Percentiles rank a stretch among this genome's conserved stretches.
Conservation (phyloP, 2,113 vertebrate genomes). For the Urocolius indicus region DNA sequence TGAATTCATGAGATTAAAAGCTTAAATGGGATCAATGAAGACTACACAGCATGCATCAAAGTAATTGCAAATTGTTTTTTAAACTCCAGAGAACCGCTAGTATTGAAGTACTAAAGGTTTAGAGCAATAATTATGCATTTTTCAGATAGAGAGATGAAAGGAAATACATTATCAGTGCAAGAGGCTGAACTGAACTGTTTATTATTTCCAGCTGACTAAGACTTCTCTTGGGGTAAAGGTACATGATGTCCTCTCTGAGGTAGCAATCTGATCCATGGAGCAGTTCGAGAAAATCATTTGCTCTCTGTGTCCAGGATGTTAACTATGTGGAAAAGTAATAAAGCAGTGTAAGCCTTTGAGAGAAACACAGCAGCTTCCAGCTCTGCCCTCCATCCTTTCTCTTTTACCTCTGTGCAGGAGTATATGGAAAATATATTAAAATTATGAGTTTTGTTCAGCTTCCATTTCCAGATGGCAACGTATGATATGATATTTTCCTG, state of each 20-base stretch:
- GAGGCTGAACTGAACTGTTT: background rate
- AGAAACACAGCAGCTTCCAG: background rate
- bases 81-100: conserved; percentile 2
- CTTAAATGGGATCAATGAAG: conserved; percentile 60
- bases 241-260: background rate
- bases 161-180: background rate
- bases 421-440: conserved; percentile 32
- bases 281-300: background rate
- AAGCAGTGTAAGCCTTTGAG: background rate
- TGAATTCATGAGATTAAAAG: conserved; percentile 68
- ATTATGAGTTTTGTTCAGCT: background rate
- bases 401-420: background rate
- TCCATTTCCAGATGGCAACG: conserved; percentile 1
- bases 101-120: conserved; percentile 10
- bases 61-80: conserved; percentile 56
- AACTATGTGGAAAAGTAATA: conserved; percentile 52
- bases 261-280: background rate
- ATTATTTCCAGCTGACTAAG: background rate
- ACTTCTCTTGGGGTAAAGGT: background rate
- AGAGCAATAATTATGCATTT: conserved; percentile 46
- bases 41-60: conserved; percentile 64
- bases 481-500: background rate
- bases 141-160: conserved; percentile 58
- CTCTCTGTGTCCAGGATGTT: conserved; percentile 7
- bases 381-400: background rate